A percentile compares a stretch with the other conserved stretches of the same genome.
These are phyloP conservation scores for Moxostoma hubbsi DNA, from an alignment of 2,797 vertebrate genomes.

Conservation along the genomic window DNA sequence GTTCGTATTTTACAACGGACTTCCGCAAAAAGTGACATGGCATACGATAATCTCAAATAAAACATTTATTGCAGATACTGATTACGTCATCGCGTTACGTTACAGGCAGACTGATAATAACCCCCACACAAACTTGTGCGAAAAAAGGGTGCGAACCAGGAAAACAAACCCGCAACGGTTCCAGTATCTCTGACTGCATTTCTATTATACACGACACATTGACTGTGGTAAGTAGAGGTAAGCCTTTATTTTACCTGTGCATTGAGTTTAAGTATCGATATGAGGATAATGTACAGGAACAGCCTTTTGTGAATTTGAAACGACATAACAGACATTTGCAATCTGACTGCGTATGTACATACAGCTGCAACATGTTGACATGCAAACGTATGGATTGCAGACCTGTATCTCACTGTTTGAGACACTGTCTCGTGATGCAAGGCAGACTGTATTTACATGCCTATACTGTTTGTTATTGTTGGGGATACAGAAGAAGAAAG, in stretches of 20 bases:
- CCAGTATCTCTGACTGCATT: not conserved
- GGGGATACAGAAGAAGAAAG: not conserved
- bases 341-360: not conserved
- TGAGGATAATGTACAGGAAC: not conserved
- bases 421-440: not conserved
- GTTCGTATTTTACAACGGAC: too few relatives aligned
- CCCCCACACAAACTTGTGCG: not conserved
- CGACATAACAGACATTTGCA: not conserved
- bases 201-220: not conserved
- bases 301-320: too few relatives aligned
- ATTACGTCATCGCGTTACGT: not conserved
- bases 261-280: not conserved
- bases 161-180: not conserved
- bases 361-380: not conserved
- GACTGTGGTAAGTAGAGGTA: slow-evolving; percentile 9
- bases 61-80: not conserved
- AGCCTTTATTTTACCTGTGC: not conserved
- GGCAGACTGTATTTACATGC: not conserved
- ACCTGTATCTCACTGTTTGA: too few relatives aligned
- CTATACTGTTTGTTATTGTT: not conserved
- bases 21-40: not conserved
- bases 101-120: too few relatives aligned
- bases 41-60: not conserved
- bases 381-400: too few relatives aligned
- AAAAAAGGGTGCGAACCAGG: not conserved